Percentiles rank a stretch among this genome's conserved stretches.
phyloP scores from a whole-genome alignment of 2,888 invertebrate genomes.

The Drosophila conformis region DNA sequence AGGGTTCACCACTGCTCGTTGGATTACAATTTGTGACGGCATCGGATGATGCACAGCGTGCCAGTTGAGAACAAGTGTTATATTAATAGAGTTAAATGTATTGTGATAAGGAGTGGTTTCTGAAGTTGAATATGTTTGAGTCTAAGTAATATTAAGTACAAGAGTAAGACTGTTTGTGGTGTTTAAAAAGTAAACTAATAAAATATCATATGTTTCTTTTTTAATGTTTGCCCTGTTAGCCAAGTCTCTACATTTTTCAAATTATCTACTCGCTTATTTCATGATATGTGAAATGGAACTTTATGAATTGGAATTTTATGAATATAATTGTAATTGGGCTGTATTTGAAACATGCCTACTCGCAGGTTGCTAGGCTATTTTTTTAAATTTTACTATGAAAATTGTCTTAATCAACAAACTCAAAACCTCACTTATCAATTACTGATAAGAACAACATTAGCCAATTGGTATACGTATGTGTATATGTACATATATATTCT shows the following conservation, averaged over 20 bases:
- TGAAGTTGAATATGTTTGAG: slow-evolving; percentile 22
- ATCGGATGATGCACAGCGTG: slow-evolving; percentile 12
- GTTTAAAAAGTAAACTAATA: slow-evolving; percentile 15
- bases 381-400: neutral
- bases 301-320: too few relatives aligned
- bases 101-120: slow-evolving; percentile 44
- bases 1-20: slow-evolving; percentile 64
- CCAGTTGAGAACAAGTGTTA: slow-evolving; percentile 27
- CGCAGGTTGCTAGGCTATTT: neutral
- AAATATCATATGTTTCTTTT: neutral
- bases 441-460: slow-evolving; percentile 27
- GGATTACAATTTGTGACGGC: slow-evolving; percentile 51
- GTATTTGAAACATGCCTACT: neutral
- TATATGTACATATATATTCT: neutral
- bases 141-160: slow-evolving; percentile 13
- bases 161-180: slow-evolving; percentile 18
- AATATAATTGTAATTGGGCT: neutral
- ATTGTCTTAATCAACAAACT: slow-evolving; percentile 18
- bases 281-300: neutral
- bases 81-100: neutral
- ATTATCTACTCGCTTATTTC: neutral
- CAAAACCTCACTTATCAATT: slow-evolving; percentile 1
- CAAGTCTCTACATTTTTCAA: neutral
- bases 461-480: neutral
- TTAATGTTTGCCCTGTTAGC: neutral